A percentile compares a stretch with the other conserved stretches of the same genome.
These are phyloP conservation scores for Ctenochaetus hawaiiensis DNA, from an alignment of 2,797 vertebrate species.

Conservation along the genomic window DNA sequence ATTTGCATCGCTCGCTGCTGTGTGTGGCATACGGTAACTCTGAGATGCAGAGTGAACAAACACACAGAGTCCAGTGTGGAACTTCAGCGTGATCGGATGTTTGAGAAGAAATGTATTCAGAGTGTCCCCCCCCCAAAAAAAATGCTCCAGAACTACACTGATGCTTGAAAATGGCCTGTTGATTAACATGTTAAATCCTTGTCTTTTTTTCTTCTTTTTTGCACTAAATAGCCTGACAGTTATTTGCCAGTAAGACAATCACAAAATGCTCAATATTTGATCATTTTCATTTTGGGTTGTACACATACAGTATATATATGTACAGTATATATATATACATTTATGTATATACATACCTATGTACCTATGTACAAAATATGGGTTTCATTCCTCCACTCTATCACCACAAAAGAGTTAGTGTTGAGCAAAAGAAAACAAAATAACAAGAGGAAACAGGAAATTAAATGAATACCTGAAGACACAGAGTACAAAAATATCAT, in stretches of 20 bases:
- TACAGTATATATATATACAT: slow-evolving; percentile 48
- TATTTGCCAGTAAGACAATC: slow-evolving; percentile 70
- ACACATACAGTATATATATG: slow-evolving; percentile 65
- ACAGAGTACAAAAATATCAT: slow-evolving; percentile 80
- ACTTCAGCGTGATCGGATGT: slow-evolving; percentile 29
- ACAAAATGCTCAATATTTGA: slow-evolving; percentile 66
- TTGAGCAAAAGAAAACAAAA: slow-evolving; percentile 46
- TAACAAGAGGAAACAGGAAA: slow-evolving; percentile 55
- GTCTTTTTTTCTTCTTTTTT: slow-evolving; percentile 25
- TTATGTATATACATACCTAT: slow-evolving; percentile 71
- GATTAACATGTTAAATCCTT: slow-evolving; percentile 21
- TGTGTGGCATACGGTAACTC: slow-evolving; percentile 14
- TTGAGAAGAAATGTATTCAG: slow-evolving; percentile 49
- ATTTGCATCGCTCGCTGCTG: slow-evolving; percentile 45
- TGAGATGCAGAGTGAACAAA: slow-evolving; percentile 32
- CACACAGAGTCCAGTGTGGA: slow-evolving; percentile 24
- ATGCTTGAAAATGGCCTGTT: slow-evolving; percentile 36
- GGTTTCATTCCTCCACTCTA: slow-evolving; percentile 42
- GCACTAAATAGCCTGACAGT: slow-evolving; percentile 61
- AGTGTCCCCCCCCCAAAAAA: slow-evolving; percentile 11
- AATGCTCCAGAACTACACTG: slow-evolving; percentile 46
- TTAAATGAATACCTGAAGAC: slow-evolving; percentile 73
- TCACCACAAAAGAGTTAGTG: slow-evolving; percentile 43
- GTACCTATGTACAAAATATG: slow-evolving; percentile 76
- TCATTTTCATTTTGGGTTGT: slow-evolving; percentile 70